phyloP scores from a whole-genome alignment of 2,888 invertebrate genomes.

The Amorpha juglandis region DNA sequence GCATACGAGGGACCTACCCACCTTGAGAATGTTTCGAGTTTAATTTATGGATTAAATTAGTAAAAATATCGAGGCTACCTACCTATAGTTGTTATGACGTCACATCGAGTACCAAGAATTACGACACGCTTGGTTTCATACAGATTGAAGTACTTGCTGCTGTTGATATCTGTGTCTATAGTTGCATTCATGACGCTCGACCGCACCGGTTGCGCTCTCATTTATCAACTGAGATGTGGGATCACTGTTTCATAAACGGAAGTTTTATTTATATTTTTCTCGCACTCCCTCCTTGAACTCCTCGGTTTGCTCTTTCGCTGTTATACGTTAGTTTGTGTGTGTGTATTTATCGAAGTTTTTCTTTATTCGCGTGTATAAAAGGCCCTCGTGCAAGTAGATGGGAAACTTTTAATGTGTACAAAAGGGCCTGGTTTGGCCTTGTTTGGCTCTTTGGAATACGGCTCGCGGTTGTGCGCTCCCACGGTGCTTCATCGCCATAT shows the following conservation, averaged over 20 bases:
- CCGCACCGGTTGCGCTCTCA: too few species aligned
- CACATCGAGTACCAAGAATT: too few species aligned
- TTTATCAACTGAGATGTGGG: not conserved
- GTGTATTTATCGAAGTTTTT: conserved; percentile 40
- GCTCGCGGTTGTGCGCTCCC: conserved; percentile 40
- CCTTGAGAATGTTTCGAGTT: too few species aligned
- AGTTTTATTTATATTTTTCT: not conserved
- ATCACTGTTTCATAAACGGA: not conserved
- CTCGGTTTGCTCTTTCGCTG: conserved; percentile 19
- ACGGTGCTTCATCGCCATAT: conserved; percentile 29
- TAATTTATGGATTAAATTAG: too few species aligned
- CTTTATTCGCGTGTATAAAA: conserved; percentile 39
- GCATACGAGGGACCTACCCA: too few species aligned
- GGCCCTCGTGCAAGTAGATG: conserved; percentile 35
- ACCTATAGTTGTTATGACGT: too few species aligned
- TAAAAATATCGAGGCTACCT: too few species aligned
- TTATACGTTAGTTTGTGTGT: conserved; percentile 37
- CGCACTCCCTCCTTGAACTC: too few species aligned
- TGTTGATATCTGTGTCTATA: too few species aligned
- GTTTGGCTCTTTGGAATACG: conserved; percentile 45
- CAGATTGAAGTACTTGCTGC: too few species aligned
- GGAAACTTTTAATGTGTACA: conserved; percentile 40
- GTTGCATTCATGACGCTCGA: too few species aligned
- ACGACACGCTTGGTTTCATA: too few species aligned
- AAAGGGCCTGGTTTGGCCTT: conserved; percentile 46